Base-by-base conservation (phyloP, 1,140 invertebrate genomes). In the Asbolus verrucosus region DNA sequence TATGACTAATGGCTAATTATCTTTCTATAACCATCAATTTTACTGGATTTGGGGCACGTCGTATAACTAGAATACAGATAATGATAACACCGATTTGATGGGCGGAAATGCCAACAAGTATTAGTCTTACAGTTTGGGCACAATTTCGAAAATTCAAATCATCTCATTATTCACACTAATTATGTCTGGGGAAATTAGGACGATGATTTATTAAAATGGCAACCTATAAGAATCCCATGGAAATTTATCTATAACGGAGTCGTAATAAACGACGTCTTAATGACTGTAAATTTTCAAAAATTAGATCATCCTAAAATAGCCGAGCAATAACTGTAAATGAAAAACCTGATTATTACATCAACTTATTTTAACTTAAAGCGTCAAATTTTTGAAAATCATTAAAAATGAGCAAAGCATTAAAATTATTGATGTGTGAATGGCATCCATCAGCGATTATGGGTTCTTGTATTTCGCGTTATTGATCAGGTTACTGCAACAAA, bases 81-180 rank as follows among this genome's bases (percentile, higher is more conserved):
- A 46, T 46, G 18, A 46, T 46, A 46, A 18, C 14, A 16, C 9
- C 15, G 11, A 16, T n/a, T 46, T 46, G 41, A 46, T 19, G 41
- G n/a, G 14, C 41, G 41, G 41, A 46, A 46, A 46, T 46, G 16
- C 41, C 41, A 46, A 6, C 19, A 46, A 46, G 8, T 27, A 27
- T 27, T 27, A 27, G 24, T 27, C 3, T 27, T 4, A 27, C 24
- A 27, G 24, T 27, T 27, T 27, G 41, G 41, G 19, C 15, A 46
- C 19, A 46, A 46, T 46, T 46, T 46, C 41, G 19, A 16, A 46
- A 41, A 46, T 46, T 15, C 41, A 46, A 46, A 46, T 46, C 41
- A 46, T n/a, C 15, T 46, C 41, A 46, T 46, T 46, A 46, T 46
- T 46, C 41, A 46, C 41, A 46, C 41, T 46, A 46, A 46, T 46